These are phyloP conservation scores for Pteromalus puparum DNA, from an alignment of 1,140 invertebrate species.

Conservation along the genomic window DNA sequence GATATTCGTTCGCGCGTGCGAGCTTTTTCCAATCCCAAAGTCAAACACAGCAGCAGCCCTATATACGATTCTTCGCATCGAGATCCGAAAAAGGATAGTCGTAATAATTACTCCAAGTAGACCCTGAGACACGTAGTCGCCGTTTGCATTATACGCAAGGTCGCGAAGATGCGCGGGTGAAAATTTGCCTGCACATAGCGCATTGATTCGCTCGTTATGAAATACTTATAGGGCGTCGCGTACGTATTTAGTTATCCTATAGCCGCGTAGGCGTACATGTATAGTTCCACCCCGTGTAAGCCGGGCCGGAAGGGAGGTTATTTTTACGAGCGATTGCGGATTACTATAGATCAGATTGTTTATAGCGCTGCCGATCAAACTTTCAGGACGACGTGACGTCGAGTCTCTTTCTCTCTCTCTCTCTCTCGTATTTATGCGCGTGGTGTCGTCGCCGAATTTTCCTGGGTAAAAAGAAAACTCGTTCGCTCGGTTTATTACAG, in stretches of 20 bases:
- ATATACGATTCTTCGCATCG: too few species aligned
- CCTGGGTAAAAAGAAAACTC: too few species aligned
- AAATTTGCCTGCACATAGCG: too few species aligned
- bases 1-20: too few species aligned
- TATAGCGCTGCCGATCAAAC: not conserved
- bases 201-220: not conserved
- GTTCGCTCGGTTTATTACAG: too few species aligned
- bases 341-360: not conserved
- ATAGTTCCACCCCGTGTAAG: too few species aligned
- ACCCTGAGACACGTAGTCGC: constrained; percentile 9
- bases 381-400: not conserved
- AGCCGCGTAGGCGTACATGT: not conserved
- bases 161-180: not conserved
- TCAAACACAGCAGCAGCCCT: not conserved
- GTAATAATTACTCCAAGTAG: not conserved
- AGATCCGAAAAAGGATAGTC: too few species aligned
- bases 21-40: not conserved
- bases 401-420: too few species aligned
- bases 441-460: too few species aligned
- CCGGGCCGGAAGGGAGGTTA: not conserved
- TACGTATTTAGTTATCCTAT: not conserved
- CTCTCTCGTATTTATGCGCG: too few species aligned
- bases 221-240: too few species aligned
- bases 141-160: not conserved
- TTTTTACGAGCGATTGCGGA: not conserved